Percentiles rank a stretch among this genome's conserved stretches.
These are phyloP conservation scores for Entelurus aequoreus DNA, from an alignment of 2,113 vertebrate species.

Conservation along the genomic window DNA sequence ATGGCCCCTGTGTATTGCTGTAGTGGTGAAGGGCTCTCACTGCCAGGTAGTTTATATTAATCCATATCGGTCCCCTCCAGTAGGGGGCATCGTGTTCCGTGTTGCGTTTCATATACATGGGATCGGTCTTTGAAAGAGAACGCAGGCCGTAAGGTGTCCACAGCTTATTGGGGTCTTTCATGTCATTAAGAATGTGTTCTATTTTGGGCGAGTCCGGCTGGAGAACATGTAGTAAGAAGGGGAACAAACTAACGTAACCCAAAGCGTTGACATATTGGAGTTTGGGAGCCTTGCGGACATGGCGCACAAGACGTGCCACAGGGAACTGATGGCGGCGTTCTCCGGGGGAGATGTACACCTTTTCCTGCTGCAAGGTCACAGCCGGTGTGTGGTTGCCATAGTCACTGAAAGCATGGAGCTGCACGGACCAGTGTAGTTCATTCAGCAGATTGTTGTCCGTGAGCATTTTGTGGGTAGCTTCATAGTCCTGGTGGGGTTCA, in stretches of 20 bases:
- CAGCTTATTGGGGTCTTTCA: constrained; percentile 74
- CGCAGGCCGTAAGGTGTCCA: constrained; percentile 93
- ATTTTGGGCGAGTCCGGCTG: constrained; percentile 76
- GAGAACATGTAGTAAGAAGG: constrained; percentile 83
- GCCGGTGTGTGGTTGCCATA: constrained; percentile 87
- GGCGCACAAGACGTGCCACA: constrained; percentile 71
- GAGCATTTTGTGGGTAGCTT: constrained; percentile 54
- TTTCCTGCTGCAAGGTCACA: constrained; percentile 75
- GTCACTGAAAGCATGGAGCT: constrained; percentile 79
- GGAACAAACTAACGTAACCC: constrained; percentile 91
- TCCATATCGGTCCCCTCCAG: constrained; percentile 91
- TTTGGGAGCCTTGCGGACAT: constrained; percentile 72
- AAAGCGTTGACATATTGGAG: constrained; percentile 83
- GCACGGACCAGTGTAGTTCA: constrained; percentile 84
- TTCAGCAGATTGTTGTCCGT: constrained; percentile 73
- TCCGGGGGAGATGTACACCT: constrained; percentile 59
- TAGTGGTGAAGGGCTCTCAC: constrained; percentile 83
- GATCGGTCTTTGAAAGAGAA: constrained; percentile 81
- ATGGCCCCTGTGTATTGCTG: constrained; percentile 71
- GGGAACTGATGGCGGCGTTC: constrained; percentile 66
- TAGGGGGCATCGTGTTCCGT: constrained; percentile 92
- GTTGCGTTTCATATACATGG: constrained; percentile 84
- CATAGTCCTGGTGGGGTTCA: constrained; percentile 69
- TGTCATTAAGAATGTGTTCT: constrained; percentile 69
- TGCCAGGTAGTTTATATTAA: constrained; percentile 92